A percentile compares a stretch with the other conserved stretches of the same genome.
Conservation (phyloP, 2,113 vertebrate species). For the Sturnus vulgaris region DNA sequence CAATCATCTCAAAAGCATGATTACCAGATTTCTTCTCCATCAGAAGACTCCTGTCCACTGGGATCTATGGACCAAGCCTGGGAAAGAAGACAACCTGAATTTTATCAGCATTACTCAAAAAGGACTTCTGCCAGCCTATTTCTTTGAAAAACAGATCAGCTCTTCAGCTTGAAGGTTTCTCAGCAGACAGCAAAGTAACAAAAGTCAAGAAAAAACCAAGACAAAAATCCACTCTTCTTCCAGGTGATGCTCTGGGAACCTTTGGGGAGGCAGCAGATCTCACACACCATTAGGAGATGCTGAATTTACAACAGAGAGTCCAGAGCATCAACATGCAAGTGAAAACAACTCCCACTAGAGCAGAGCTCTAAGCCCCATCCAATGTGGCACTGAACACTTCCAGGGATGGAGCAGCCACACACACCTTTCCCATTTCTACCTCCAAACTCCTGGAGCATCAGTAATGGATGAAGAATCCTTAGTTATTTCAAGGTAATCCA, state of each 20-base stretch:
- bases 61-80: background rate
- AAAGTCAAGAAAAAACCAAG: background rate
- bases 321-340: background rate
- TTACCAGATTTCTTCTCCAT: background rate
- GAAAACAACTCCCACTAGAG: background rate
- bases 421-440: background rate
- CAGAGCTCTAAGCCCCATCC: background rate
- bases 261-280: background rate
- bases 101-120: background rate
- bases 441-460: background rate
- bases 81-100: background rate
- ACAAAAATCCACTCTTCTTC: background rate
- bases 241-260: background rate
- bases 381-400: background rate
- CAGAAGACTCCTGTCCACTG: fast-evolving
- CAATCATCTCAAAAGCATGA: background rate
- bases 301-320: background rate
- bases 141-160: background rate
- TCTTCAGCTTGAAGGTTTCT: background rate
- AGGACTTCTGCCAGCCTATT: background rate
- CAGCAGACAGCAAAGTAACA: background rate
- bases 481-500: background rate
- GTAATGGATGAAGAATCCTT: background rate
- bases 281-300: background rate
- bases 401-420: background rate